Evolutionary conservation across 2,797 vertebrate species (phyloP), one percentile per base, ranked within the genome.

Genomic region (Pampus argenteus): DNA sequence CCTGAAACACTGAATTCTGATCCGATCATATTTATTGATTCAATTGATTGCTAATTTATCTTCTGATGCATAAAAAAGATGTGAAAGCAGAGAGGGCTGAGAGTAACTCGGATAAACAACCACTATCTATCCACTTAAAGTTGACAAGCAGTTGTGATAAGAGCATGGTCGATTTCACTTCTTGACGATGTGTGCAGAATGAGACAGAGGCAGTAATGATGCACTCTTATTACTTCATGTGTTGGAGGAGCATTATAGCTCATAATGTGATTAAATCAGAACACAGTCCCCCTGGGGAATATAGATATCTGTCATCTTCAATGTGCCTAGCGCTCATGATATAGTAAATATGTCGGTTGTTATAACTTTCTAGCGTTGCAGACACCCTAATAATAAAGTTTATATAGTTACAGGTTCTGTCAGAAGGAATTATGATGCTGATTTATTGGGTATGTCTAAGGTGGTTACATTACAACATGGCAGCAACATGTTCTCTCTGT

Each of bases 251-350:
- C 25, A 60, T 74, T 58, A 52, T 4, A 48, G 44, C 57, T 70
- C 1, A 5, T 72, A 62, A 66, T 34, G 28, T 60, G 74, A 67
- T 86, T 64, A 31, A 73, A 78, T 57, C 54, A 42, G 29, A 63
- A 36, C 55, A 38, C 55, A 38, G 60, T 60, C 23, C 4, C 36
- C 23, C 17, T 0, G 5, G 26, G 10, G 11, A 44, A 63, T 54
- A 42, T 14, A 36, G 23, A n/a, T 28, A 17, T 15, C 49, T 18
- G 40, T 64, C 67, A 68, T 59, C 71, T 52, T 50, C 36, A 5
- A 7, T n/a, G 51, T 48, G 31, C 45, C 38, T 60, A 11, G 56
- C 7, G 54, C 49, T 54, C 64, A 34, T 48, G 44, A 29, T 8
- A 38, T 44, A 28, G 31, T 56, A 68, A 76, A 75, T 50, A 20